phyloP scores from a whole-genome alignment of 2,113 vertebrate genomes.

The Dinomys branickii region DNA sequence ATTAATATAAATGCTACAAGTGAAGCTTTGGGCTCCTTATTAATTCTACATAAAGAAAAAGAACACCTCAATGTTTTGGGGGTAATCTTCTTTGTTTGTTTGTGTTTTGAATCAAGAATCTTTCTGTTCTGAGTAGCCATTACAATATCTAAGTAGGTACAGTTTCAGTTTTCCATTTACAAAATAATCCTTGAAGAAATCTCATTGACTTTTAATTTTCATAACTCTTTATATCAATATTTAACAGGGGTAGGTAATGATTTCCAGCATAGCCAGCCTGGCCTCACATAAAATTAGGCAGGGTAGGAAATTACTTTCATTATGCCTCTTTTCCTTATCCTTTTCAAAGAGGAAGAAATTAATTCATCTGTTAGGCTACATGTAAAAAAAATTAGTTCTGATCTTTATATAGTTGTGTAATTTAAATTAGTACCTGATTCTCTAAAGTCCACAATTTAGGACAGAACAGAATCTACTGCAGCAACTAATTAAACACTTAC shows the following conservation, averaged over 20 bases:
- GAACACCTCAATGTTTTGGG: neutral
- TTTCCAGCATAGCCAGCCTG: constrained; percentile 62
- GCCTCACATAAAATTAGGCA: constrained; percentile 76
- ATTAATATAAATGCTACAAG: neutral
- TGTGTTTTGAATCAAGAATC: constrained; percentile 52
- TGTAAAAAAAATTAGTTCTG: constrained; percentile 84
- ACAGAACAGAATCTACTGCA: constrained; percentile 86
- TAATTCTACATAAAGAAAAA: constrained; percentile 57
- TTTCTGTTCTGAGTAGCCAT: neutral
- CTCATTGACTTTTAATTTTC: constrained; percentile 67
- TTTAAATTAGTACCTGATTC: constrained; percentile 90
- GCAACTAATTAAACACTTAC: constrained; percentile 92
- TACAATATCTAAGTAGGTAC: neutral
- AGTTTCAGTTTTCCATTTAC: constrained; percentile 56
- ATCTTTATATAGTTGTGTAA: constrained; percentile 88
- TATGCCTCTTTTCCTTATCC: constrained; percentile 77
- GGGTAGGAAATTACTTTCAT: constrained; percentile 77
- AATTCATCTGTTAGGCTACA: constrained; percentile 85
- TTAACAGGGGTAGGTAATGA: constrained; percentile 71
- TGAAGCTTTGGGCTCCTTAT: neutral
- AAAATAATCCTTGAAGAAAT: constrained; percentile 69
- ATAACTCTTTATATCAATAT: constrained; percentile 77
- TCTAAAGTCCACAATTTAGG: constrained; percentile 90
- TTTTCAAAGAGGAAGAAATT: constrained; percentile 84
- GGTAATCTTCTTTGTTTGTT: constrained; percentile 31